These are phyloP conservation scores for Tipula unca DNA, from an alignment of 2,888 invertebrate species.

Conservation along the genomic window DNA sequence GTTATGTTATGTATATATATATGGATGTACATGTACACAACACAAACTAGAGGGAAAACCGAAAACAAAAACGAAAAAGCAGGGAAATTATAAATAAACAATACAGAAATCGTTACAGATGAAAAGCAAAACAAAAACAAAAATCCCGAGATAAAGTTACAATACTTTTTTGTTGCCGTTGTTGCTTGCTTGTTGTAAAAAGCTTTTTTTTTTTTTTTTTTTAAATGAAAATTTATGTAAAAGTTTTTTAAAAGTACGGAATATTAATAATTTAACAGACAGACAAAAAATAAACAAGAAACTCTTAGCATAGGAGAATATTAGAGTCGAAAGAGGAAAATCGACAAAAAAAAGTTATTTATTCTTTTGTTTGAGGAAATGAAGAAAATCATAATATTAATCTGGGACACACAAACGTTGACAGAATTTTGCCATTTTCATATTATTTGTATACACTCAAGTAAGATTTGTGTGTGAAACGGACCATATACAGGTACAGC, in stretches of 20 bases:
- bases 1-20: background rate
- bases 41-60: background rate
- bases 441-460: too few species aligned
- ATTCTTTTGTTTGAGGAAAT: background rate
- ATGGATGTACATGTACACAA: too few species aligned
- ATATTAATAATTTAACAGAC: slow-evolving; percentile 14
- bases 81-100: background rate
- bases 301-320: background rate
- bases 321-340: background rate
- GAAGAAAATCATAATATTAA: background rate
- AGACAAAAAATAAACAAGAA: background rate
- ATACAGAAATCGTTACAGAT: slow-evolving; percentile 8
- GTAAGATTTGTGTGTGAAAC: too few species aligned
- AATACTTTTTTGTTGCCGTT: background rate
- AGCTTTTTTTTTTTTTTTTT: background rate
- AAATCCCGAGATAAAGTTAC: background rate
- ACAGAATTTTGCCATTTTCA: background rate
- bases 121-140: background rate
- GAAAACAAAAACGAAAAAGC: background rate
- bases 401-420: background rate
- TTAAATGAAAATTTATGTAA: too few species aligned
- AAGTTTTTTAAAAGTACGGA: background rate
- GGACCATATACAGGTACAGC: too few species aligned
- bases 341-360: background rate
- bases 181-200: background rate